Evolutionary conservation across 2,797 vertebrate species (phyloP), one percentile per base, ranked within the genome.

Genomic region (Triplophysa yarkandensis): DNA sequence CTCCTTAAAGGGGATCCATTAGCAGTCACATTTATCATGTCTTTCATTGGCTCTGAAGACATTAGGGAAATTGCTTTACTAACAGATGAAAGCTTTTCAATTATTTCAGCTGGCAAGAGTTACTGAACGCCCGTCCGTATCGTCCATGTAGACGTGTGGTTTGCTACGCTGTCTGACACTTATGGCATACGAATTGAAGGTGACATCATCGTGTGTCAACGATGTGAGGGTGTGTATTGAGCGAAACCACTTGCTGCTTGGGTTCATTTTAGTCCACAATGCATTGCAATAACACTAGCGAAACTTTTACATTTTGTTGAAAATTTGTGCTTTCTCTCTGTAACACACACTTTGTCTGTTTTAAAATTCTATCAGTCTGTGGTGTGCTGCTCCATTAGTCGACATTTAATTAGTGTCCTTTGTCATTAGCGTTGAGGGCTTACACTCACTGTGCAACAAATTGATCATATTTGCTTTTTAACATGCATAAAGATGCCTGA

Each of bases 21-120:
- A 81, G 73, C 55, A 46, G 39, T 63, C 81, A 74, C 83, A 82
- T 86, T 82, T 81, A 84, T 84, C 83, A 84, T 41, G 66, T 72
- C 77, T 78, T 74, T 83, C 74, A 69, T 81, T 75, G 76, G 67
- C 71, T 77, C 80, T 55, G 34, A 74, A 77, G 71, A 76, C 85
- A 86, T 85, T 86, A 86, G 83, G 81, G 80, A 83, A 85, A 86
- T 85, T 84, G 74, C 83, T 81, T 84, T 79, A 81, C 80, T 81
- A 79, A 80, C 73, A 82, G 81, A 84, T 81, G 81, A 85, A 83
- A 84, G 82, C 81, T 84, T 86, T 85, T 81, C 81, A 82, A 85
- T 85, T 84, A 83, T 81, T 82, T 81, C 75, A 71, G 77, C 73
- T 81, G 76, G 64, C 75, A 57, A 76, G 75, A 48, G 75, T 60